phyloP scores from a whole-genome alignment of 2,888 invertebrate species.

The Tachina grossa region DNA sequence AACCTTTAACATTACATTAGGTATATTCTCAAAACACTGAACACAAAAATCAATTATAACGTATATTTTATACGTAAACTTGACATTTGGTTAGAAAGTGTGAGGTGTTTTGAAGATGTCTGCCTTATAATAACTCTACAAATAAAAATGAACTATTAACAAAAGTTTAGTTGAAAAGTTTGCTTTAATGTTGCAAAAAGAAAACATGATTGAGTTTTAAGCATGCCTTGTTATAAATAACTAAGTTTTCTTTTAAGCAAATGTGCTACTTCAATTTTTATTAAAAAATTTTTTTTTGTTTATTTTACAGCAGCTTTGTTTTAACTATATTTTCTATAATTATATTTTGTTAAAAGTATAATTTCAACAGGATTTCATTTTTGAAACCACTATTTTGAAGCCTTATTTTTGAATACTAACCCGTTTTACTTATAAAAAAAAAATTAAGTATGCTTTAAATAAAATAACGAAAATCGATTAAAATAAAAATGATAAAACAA shows the following conservation, averaged over 20 bases:
- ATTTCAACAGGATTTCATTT: conserved; percentile 55
- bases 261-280: conserved; percentile 11
- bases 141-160: conserved; percentile 34
- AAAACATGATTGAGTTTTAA: conserved; percentile 23
- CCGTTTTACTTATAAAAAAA: conserved; percentile 55
- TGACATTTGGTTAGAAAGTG: too few relatives aligned
- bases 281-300: conserved; percentile 36
- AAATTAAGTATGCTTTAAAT: conserved; percentile 57
- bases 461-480: background rate
- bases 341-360: conserved; percentile 42
- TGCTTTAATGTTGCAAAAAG: conserved; percentile 8
- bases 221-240: conserved; percentile 43
- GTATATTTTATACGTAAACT: too few relatives aligned
- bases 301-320: conserved; percentile 62
- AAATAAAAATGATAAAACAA: conserved; percentile 19
- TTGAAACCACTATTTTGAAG: conserved; percentile 45
- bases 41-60: background rate
- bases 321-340: conserved; percentile 40
- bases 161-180: conserved; percentile 59
- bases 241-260: conserved; percentile 11
- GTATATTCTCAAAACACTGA: too few relatives aligned
- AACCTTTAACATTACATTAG: conserved; percentile 21
- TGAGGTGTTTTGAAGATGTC: too few relatives aligned
- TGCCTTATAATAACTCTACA: too few relatives aligned
- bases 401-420: conserved; percentile 62